Evolutionary conservation across 37 sponge, comb jelly and placozoan species (phyloP).

Genomic region (Theonella swinhoei): DNA sequence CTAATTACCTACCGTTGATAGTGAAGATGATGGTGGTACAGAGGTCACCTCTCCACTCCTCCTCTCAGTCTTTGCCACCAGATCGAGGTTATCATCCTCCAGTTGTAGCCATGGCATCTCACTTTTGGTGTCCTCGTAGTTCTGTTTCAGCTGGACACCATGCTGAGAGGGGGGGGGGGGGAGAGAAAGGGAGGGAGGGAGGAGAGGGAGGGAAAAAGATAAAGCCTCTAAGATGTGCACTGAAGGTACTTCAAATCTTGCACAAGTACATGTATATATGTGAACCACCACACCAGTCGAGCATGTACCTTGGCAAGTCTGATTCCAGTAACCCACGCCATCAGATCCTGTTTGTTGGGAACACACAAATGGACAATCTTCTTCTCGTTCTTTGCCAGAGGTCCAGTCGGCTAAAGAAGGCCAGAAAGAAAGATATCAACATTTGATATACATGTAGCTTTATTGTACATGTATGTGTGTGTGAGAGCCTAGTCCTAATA

Average conservation of each 20-base stretch:
- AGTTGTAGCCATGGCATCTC: slow-evolving; percentile 81
- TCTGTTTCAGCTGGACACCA: slow-evolving; percentile 43
- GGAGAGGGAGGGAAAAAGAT: background rate
- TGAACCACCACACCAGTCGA: too few species aligned
- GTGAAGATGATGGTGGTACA: background rate
- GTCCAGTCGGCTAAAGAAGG: slow-evolving; percentile 63
- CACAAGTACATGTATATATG: too few species aligned
- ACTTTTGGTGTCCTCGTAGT: slow-evolving; percentile 62
- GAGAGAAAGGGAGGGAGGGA: background rate
- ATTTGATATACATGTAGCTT: too few species aligned
- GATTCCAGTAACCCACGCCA: slow-evolving; percentile 71
- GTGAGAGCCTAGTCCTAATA: too few species aligned
- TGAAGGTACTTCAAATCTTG: too few species aligned
- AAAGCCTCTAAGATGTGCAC: too few species aligned
- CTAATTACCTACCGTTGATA: too few species aligned
- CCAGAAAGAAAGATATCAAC: background rate
- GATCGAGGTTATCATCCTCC: slow-evolving; percentile 66
- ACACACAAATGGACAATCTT: slow-evolving; percentile 75
- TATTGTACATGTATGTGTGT: too few species aligned
- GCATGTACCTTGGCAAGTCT: slow-evolving; percentile 81
- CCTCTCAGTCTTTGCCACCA: background rate
- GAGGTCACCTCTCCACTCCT: background rate
- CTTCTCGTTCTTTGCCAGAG: slow-evolving; percentile 56
- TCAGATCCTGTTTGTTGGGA: slow-evolving; percentile 62
- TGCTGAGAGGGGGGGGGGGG: slow-evolving; percentile 16